Base-by-base conservation (phyloP, 2,888 invertebrate genomes). In the Orgyia antiqua region DNA sequence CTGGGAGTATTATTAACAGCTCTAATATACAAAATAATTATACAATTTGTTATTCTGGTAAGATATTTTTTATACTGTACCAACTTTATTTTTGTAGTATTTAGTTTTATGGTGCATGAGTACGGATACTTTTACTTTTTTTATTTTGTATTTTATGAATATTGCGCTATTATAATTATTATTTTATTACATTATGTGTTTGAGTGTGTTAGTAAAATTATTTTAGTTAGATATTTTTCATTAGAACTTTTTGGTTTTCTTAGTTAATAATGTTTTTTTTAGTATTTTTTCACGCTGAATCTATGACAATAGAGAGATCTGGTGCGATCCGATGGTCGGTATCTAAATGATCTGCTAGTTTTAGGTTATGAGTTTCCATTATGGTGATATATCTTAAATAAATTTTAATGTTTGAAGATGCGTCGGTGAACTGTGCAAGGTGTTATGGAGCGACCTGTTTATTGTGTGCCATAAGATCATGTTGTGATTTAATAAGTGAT, bases 301-400 rank as follows among this genome's bases (percentile, higher is more conserved):
- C 78, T 84, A 82, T 88, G 88, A 87, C 88, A 87, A 84, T 88
- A 84, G 70, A 82, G 75, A 89, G 89, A 89, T 89, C 89, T 89
- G 88, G 87, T 68, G 60, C 68, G 75, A 55, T 58, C 62, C 57
- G 26, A 49, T 37, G 54, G 52, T 58, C 54, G 47, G 43, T 56
- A 65, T 70, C 60, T 68, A 67, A 63, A 71, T 71, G 82, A 84
- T 86, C 82, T 79, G 71, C 76, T 79, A 80, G 74, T 61, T 70
- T 48, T 49, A 56, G 48, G 44, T 42, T 67, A 72, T 44, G 66
- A 59, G 66, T 72, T 71, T 68, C 56, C 61, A 68, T 74, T 46
- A 72, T 68, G 72, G 78, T 77, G 80, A 78, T 82, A 83, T 78
- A 70, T 70, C 69, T 66, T 66, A 62, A 63, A 53, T 57, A 55